Percentiles rank a stretch among this genome's conserved stretches.
Conservation (phyloP, 2,113 vertebrate genomes). For the Spea multiplicata region DNA sequence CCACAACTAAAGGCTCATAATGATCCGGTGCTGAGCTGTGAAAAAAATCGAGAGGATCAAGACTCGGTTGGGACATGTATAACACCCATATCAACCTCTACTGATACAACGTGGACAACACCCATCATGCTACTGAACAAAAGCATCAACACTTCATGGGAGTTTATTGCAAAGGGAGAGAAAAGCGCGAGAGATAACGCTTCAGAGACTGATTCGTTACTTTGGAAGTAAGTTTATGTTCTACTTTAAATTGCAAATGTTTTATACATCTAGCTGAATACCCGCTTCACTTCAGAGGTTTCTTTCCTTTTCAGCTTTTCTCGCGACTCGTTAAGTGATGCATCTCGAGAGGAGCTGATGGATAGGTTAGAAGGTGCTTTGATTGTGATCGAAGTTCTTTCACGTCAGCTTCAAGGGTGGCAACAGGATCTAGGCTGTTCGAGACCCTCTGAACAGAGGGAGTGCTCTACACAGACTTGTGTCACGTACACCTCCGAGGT, state of each 20-base stretch:
- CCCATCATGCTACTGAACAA: slow-evolving; percentile 54
- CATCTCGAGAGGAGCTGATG: slow-evolving; percentile 77
- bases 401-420: slow-evolving; percentile 69
- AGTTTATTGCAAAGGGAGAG: neutral
- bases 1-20: neutral
- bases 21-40: no score
- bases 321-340: slow-evolving; percentile 67
- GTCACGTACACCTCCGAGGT: slow-evolving; percentile 70
- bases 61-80: neutral
- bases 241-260: neutral
- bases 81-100: slow-evolving; percentile 13
- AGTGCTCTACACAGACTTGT: slow-evolving; percentile 76
- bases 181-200: slow-evolving; percentile 52
- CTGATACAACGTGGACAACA: slow-evolving; percentile 54
- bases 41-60: no score
- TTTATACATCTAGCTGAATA: neutral
- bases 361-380: slow-evolving; percentile 77
- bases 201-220: slow-evolving; percentile 56
- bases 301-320: slow-evolving; percentile 61
- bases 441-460: slow-evolving; percentile 67
- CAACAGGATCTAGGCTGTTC: slow-evolving; percentile 41
- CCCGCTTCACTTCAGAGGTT: neutral
- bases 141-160: slow-evolving; percentile 50
- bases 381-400: slow-evolving; percentile 84
- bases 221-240: slow-evolving; percentile 62